phyloP scores from a whole-genome alignment of 2,797 vertebrate species.

The Eutrigla gurnardus region DNA sequence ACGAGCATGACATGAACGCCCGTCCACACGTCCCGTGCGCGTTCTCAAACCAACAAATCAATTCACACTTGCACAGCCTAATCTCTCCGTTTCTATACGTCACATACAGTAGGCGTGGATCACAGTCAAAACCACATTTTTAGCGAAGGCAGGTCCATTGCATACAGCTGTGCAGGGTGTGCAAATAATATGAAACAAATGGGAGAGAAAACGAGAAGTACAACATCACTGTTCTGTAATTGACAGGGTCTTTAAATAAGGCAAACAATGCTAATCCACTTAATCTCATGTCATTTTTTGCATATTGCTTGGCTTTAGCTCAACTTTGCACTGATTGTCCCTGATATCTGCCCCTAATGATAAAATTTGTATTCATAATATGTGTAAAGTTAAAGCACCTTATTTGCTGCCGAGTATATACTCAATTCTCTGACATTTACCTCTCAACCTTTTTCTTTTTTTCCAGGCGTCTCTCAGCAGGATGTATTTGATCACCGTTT shows the following conservation, averaged over 20 bases:
- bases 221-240: conserved; percentile 2
- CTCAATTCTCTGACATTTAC: conserved; percentile 24
- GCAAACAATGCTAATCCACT: background rate
- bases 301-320: background rate
- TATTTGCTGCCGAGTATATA: conserved; percentile 3
- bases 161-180: background rate
- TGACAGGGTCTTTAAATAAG: background rate
- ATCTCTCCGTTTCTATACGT: conserved; percentile 22
- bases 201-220: background rate
- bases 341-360: background rate
- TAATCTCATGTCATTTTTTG: background rate
- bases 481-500: conserved; percentile 47
- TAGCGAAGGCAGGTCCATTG: background rate
- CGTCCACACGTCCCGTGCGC: conserved; percentile 51
- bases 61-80: conserved; percentile 43
- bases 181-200: conserved; percentile 14
- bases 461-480: conserved; percentile 31
- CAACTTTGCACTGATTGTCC: background rate
- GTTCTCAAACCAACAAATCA: conserved; percentile 50
- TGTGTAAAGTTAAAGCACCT: background rate
- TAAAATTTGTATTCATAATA: too few relatives aligned
- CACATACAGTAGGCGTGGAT: background rate
- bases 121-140: conserved; percentile 1
- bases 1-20: conserved; percentile 55
- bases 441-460: conserved; percentile 23